Evolutionary conservation across 2,113 vertebrate genomes (phyloP).

Genomic region (Colaptes auratus): DNA sequence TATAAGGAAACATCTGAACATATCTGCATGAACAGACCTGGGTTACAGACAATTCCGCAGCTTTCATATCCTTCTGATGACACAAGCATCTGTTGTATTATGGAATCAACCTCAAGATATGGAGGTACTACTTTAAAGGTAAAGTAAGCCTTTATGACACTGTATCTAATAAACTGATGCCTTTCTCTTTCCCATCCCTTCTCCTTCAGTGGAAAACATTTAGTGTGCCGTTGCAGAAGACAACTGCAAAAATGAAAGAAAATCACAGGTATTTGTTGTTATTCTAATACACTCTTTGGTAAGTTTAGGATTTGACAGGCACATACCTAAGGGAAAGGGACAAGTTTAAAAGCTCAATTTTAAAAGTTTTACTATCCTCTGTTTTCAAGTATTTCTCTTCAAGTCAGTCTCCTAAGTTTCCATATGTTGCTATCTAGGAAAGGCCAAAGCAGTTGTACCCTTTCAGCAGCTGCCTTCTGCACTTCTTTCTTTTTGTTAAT

Average conservation of each 20-base stretch:
- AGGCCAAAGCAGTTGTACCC: neutral
- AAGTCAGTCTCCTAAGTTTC: neutral
- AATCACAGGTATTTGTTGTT: neutral
- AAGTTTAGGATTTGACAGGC: neutral
- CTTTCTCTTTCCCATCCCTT: neutral
- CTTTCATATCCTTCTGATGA: neutral
- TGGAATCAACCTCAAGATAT: neutral
- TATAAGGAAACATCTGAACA: neutral
- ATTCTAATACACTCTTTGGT: neutral
- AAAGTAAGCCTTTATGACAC: neutral
- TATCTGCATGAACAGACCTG: neutral
- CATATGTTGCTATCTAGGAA: accelerated
- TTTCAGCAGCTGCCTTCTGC: neutral
- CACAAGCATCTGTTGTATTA: neutral
- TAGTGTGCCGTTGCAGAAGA: neutral
- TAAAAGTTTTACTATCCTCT: neutral
- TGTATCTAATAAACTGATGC: neutral
- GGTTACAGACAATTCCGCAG: neutral
- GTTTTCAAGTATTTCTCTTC: neutral
- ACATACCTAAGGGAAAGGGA: neutral
- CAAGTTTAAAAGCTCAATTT: neutral
- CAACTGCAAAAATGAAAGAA: neutral
- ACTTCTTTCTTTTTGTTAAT: neutral
- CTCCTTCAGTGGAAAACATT: neutral
- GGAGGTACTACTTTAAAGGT: neutral